These are phyloP conservation scores for Dolichopus griseipennis DNA, from an alignment of 2,888 invertebrate genomes.

Conservation along the genomic window DNA sequence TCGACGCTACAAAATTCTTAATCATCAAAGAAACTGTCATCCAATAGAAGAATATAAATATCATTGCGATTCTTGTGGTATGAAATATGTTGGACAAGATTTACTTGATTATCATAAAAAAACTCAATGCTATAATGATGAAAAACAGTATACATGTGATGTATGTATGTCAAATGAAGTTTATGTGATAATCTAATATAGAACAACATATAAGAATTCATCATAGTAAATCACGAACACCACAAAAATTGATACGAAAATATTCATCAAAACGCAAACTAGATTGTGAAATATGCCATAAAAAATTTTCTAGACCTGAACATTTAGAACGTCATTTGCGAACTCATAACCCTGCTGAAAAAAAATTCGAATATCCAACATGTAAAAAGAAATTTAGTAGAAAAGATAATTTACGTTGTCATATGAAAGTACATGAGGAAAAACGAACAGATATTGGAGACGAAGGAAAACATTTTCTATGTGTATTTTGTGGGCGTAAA, in stretches of 20 bases:
- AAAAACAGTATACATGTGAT: constrained; percentile 33
- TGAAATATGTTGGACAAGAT: constrained; percentile 47
- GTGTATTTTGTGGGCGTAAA: constrained; percentile 52
- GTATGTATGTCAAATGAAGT: constrained; percentile 36
- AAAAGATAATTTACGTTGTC: constrained; percentile 52
- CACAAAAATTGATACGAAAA: not conserved
- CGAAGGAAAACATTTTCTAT: constrained; percentile 40
- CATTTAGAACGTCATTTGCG: constrained; percentile 56
- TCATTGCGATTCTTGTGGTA: constrained; percentile 48
- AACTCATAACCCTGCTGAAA: constrained; percentile 50
- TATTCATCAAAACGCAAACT: constrained; percentile 35
- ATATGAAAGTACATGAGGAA: constrained; percentile 50
- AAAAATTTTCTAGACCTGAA: constrained; percentile 56
- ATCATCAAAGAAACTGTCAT: constrained; percentile 36
- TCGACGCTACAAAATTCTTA: constrained; percentile 34
- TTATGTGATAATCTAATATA: constrained; percentile 39
- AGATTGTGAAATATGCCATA: constrained; percentile 55
- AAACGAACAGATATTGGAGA: not conserved
- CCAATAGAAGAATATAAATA: constrained; percentile 45
- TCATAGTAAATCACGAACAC: constrained; percentile 24
- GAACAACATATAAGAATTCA: constrained; percentile 29
- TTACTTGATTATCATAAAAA: constrained; percentile 48
- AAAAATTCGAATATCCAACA: constrained; percentile 48
- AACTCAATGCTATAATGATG: constrained; percentile 36
- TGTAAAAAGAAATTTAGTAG: constrained; percentile 52